A percentile compares a stretch with the other conserved stretches of the same genome.
Conservation (phyloP, 2,888 invertebrate genomes). For the Amblyteles armatorius region DNA sequence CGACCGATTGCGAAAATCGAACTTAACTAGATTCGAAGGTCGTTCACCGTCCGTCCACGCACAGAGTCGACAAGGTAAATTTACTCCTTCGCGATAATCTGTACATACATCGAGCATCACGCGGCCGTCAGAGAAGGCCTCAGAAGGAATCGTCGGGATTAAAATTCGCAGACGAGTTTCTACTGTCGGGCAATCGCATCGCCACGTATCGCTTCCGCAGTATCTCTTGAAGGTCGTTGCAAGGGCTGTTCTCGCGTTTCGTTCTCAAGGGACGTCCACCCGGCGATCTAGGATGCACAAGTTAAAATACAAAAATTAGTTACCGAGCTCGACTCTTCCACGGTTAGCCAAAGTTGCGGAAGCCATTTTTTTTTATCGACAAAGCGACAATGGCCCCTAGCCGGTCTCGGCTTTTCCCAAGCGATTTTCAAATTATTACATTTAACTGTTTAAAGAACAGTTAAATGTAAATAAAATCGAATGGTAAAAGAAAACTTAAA, state of each 20-base stretch:
- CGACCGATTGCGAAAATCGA: too few relatives aligned
- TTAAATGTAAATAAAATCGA: too few relatives aligned
- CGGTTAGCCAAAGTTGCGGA: background rate
- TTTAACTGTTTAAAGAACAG: too few relatives aligned
- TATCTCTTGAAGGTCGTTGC: conserved; percentile 83
- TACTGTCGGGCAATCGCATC: conserved; percentile 81
- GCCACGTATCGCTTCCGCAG: conserved; percentile 81
- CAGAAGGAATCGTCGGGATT: conserved; percentile 79
- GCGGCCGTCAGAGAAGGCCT: conserved; percentile 21
- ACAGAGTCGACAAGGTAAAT: conserved; percentile 4
- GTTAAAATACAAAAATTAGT: background rate
- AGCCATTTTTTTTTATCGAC: too few relatives aligned
- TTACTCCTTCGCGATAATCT: conserved; percentile 29
- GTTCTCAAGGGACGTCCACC: conserved; percentile 79
- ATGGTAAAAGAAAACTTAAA: too few relatives aligned
- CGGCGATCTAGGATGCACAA: conserved; percentile 78
- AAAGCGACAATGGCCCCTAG: too few relatives aligned
- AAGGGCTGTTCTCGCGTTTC: conserved; percentile 82
- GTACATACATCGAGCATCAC: conserved; percentile 50
- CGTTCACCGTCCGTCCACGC: conserved; percentile 34
- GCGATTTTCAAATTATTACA: too few relatives aligned
- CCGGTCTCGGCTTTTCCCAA: too few relatives aligned
- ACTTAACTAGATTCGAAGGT: too few relatives aligned
- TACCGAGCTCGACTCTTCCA: background rate
- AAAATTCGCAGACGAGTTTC: conserved; percentile 78